Evolutionary conservation across 2,888 invertebrate species (phyloP), one percentile per base, ranked within the genome.

Genomic region (Leptinotarsa tumamoca): DNA sequence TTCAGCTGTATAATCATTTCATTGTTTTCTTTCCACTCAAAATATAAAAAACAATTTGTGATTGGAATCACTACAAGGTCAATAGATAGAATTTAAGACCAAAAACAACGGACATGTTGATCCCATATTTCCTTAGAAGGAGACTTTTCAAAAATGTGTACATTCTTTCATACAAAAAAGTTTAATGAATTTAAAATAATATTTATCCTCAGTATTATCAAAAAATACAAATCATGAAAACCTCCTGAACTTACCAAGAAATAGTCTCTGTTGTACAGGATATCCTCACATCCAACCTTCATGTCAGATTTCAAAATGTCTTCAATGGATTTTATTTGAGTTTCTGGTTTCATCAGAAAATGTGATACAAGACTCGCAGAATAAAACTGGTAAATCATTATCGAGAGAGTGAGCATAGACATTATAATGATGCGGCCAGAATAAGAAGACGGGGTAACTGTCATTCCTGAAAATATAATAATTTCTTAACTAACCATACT

Each of bases 291-390:
- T 1, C 92, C 93, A 50, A 90, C 90, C 78, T 90, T 89, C 77
- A 93, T 82, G 49, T 90, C 88, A 74, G 92, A 93, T 43, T 90
- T 87, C 74, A 92, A 84, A 77, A 93, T 83, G 81, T 92, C 91
- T 67, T 89, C 87, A 5, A 93, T 81, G 0, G 90, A 91, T 77
- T 89, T 90, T 43, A 93, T 92, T 51, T 89, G 90, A 76, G 90
- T 91, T 0, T 91, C 90, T n/a, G 91, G 89, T 74, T 91, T 91
- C 82, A 91, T 90, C 50, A 93, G 86, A 73, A 93, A 83, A 0
- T 91, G 90, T 0, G 93, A 93, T 2, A 93, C 92, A 71, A 93
- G 91, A 67, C 91, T 91, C 2, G 92, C 93, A 56, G 92, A 92
- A 84, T 93, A 93, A 84, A 92, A 93, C 83, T 93, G 93, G 85